A percentile compares a stretch with the other conserved stretches of the same genome.
Conservation (phyloP, 2,113 vertebrate genomes). For the Lota lota region DNA sequence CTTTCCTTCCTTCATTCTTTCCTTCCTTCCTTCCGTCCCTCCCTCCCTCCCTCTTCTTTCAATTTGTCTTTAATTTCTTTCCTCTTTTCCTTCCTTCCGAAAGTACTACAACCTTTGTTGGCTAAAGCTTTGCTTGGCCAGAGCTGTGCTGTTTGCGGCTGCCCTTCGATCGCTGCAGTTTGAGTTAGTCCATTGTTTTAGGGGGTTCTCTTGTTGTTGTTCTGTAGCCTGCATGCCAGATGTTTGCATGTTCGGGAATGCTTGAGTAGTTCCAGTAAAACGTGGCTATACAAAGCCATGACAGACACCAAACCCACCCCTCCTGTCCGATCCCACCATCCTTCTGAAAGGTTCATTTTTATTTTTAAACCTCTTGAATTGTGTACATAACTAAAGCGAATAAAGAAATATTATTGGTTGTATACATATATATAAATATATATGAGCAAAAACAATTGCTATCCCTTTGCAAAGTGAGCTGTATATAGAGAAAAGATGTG, state of each 20-base stretch:
- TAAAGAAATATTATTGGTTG: slow-evolving; percentile 18
- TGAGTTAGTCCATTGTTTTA: slow-evolving; percentile 45
- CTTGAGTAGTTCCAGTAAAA: slow-evolving; percentile 37
- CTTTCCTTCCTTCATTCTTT: slow-evolving; percentile 30
- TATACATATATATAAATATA: slow-evolving; percentile 13
- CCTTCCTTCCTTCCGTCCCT: too few relatives aligned
- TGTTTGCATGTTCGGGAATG: slow-evolving; percentile 46
- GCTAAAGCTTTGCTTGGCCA: background rate
- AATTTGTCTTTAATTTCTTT: too few relatives aligned
- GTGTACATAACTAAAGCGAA: slow-evolving; percentile 46
- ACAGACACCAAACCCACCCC: too few relatives aligned
- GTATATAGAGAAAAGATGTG: too few relatives aligned
- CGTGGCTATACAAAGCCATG: slow-evolving; percentile 46
- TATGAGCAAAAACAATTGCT: too few relatives aligned
- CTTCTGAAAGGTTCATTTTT: too few relatives aligned
- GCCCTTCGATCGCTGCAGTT: slow-evolving; percentile 39
- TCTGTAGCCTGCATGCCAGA: slow-evolving; percentile 55
- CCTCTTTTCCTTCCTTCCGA: too few relatives aligned
- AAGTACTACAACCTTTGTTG: too few relatives aligned
- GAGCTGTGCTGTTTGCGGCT: slow-evolving; percentile 24
- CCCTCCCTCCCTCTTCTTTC: too few relatives aligned
- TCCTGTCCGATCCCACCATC: too few relatives aligned
- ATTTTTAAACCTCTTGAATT: slow-evolving; percentile 18
- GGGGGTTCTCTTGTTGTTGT: slow-evolving; percentile 24
- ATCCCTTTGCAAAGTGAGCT: too few relatives aligned